Conservation (phyloP, 2,113 vertebrate genomes). For the Paramisgurnus dabryanus region DNA sequence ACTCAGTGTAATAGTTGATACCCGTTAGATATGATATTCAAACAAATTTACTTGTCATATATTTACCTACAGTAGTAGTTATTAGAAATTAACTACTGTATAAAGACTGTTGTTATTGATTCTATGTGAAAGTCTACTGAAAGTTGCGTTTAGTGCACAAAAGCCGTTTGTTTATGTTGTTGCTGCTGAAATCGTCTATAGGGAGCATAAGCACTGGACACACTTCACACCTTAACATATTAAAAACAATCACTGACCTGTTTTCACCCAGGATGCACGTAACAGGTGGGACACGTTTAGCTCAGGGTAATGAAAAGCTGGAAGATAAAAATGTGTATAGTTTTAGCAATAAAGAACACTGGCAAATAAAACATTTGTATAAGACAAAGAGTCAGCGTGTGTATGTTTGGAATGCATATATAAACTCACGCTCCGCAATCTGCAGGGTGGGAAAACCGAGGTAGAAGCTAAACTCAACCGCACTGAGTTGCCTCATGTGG, state of each 20-base stretch:
- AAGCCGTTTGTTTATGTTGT: too few relatives aligned
- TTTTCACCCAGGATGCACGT: conserved; percentile 93
- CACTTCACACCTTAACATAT: too few relatives aligned
- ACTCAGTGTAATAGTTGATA: too few relatives aligned
- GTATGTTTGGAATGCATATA: conserved; percentile 6
- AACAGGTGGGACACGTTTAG: conserved; percentile 88
- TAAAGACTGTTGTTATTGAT: too few relatives aligned
- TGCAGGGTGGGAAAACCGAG: conserved; percentile 89
- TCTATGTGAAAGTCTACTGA: too few relatives aligned
- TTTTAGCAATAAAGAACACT: background rate
- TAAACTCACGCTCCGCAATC: conserved; percentile 88
- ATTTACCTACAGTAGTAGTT: too few relatives aligned
- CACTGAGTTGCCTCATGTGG: conserved; percentile 84
- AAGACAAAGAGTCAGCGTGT: background rate
- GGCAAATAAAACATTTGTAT: background rate
- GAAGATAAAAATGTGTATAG: conserved; percentile 25
- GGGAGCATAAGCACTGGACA: too few relatives aligned
- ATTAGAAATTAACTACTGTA: too few relatives aligned
- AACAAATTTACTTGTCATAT: too few relatives aligned
- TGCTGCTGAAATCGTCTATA: too few relatives aligned
- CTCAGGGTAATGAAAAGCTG: conserved; percentile 93
- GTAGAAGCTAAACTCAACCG: conserved; percentile 98
- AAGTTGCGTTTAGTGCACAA: too few relatives aligned
- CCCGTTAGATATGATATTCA: too few relatives aligned
- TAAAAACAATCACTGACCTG: conserved; percentile 76